phyloP scores from a whole-genome alignment of 1,140 invertebrate genomes.

The Branchinecta lindahli region DNA sequence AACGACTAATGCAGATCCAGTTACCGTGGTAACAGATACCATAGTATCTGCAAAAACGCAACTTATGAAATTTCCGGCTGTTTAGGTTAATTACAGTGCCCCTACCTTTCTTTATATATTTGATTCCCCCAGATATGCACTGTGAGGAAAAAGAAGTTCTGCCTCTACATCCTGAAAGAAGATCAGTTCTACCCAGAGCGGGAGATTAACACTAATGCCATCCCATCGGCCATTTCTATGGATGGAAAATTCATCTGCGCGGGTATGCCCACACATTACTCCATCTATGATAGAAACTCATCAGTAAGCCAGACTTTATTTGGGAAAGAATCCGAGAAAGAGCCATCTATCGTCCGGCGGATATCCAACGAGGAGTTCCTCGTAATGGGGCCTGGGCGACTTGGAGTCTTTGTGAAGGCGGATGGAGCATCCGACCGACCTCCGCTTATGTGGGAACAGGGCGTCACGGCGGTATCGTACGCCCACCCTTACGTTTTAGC shows the following conservation, averaged over 20 bases:
- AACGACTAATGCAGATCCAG: too few relatives aligned
- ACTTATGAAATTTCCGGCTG: too few relatives aligned
- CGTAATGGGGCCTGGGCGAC: constrained; percentile 33
- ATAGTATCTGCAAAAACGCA: too few relatives aligned
- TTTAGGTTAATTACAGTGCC: too few relatives aligned
- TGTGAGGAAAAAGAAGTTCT: constrained; percentile 6
- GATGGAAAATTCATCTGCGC: constrained; percentile 1
- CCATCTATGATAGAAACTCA: background rate
- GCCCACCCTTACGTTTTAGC: constrained; percentile 36
- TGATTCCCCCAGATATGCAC: background rate
- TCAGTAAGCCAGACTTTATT: background rate
- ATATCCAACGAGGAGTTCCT: constrained; percentile 27
- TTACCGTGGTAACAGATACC: too few relatives aligned
- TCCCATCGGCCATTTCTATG: background rate
- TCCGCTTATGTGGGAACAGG: constrained; percentile 38
- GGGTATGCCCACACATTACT: background rate
- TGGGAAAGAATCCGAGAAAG: background rate
- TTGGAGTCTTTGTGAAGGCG: constrained; percentile 41
- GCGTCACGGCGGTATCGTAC: constrained; percentile 32
- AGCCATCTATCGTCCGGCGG: background rate
- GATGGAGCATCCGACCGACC: constrained; percentile 38
- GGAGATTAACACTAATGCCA: background rate
- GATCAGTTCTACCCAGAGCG: background rate
- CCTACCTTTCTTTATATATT: too few relatives aligned
- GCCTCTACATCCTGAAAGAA: background rate